Evolutionary conservation across 2,797 vertebrate species (phyloP).

Genomic region (Gymnocypris eckloni): DNA sequence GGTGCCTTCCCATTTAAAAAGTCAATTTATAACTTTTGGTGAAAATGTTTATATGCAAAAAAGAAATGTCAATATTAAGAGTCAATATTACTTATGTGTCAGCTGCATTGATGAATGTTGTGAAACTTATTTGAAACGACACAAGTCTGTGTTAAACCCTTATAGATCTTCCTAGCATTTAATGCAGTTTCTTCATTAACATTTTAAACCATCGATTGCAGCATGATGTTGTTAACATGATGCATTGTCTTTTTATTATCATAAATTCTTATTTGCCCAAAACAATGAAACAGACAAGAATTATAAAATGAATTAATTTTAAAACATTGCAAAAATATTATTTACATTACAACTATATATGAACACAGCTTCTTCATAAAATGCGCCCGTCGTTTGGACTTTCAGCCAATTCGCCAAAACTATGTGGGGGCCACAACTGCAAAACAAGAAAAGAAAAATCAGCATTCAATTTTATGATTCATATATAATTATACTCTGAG

Average conservation of each 20-base stretch:
- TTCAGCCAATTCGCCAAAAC: constrained; percentile 86
- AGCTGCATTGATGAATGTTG: neutral
- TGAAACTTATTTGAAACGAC: neutral
- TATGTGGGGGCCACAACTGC: constrained; percentile 92
- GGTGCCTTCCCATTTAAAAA: neutral
- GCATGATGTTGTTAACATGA: neutral
- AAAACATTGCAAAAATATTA: constrained; percentile 63
- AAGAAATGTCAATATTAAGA: neutral
- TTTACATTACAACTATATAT: constrained; percentile 52
- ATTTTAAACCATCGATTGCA: constrained; percentile 5
- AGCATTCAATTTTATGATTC: neutral
- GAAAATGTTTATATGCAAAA: neutral
- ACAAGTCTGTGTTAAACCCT: neutral
- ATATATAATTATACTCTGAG: neutral
- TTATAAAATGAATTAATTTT: constrained; percentile 70
- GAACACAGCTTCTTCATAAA: constrained; percentile 77
- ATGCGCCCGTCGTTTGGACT: constrained; percentile 85
- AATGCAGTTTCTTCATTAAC: neutral
- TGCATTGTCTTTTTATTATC: neutral
- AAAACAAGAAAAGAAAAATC: constrained; percentile 67
- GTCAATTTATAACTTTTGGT: neutral
- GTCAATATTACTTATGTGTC: neutral
- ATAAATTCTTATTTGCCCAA: neutral
- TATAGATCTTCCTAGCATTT: neutral
- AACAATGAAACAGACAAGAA: constrained; percentile 15